Conservation (phyloP, 2,888 invertebrate genomes). For the Volucella inflata region DNA sequence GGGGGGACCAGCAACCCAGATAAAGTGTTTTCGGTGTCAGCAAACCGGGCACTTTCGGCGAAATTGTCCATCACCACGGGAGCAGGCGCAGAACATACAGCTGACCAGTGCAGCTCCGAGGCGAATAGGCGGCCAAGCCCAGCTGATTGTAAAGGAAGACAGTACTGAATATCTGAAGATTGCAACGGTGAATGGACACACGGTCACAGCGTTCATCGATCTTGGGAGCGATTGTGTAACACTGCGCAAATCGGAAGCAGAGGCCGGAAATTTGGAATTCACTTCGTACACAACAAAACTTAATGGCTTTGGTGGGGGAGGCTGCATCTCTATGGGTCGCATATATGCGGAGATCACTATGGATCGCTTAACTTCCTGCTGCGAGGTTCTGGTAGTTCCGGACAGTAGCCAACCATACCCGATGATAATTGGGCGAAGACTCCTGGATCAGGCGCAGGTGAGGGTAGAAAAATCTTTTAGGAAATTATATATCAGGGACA, state of each 20-base stretch:
- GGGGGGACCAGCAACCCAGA: no score
- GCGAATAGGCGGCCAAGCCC: slow-evolving; percentile 8
- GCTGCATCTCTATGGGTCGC: slow-evolving; percentile 7
- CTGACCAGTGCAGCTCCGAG: neutral
- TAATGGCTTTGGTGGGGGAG: slow-evolving; percentile 14
- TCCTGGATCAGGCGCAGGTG: slow-evolving; percentile 15
- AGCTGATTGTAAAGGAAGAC: neutral
- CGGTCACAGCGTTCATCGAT: no score
- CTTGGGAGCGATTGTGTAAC: no score
- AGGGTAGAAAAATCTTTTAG: neutral
- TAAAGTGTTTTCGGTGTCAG: no score
- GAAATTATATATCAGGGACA: neutral
- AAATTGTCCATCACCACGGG: no score
- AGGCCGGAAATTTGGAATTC: neutral
- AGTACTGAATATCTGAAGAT: no score
- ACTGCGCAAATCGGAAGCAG: no score
- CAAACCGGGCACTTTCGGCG: no score
- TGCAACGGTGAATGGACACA: no score
- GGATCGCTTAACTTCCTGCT: slow-evolving; percentile 7
- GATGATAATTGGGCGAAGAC: slow-evolving; percentile 11
- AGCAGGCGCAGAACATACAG: no score
- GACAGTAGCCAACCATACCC: neutral
- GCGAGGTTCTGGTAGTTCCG: slow-evolving; percentile 10
- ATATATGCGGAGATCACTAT: slow-evolving; percentile 6
- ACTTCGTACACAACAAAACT: slow-evolving; percentile 1